Conservation (phyloP, 2,113 vertebrate species). For the Pogona vitticeps region DNA sequence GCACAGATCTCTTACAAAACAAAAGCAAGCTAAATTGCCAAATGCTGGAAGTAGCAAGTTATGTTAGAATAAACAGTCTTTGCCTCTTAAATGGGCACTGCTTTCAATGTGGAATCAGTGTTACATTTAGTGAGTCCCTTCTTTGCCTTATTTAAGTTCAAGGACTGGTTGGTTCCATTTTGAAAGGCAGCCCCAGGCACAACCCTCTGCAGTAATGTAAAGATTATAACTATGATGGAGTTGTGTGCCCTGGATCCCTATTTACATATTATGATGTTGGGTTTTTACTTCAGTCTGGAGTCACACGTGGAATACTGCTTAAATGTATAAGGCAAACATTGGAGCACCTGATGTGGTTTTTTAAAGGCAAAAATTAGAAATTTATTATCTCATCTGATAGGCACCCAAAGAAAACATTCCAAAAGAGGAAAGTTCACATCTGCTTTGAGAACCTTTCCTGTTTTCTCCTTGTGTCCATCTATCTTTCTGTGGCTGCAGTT, state of each 20-base stretch:
- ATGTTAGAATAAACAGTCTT: no score
- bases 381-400: background rate
- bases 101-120: no score
- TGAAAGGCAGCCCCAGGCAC: background rate
- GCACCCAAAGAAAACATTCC: background rate
- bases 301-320: background rate
- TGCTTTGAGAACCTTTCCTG: background rate
- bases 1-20: no score
- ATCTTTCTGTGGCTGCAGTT: background rate
- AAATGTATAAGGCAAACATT: background rate
- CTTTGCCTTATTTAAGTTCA: no score
- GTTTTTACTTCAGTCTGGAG: background rate
- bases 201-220: background rate
- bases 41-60: no score
- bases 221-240: background rate
- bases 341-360: background rate
- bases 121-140: no score
- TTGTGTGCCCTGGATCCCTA: background rate
- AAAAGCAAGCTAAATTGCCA: no score
- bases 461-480: background rate
- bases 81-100: no score
- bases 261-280: background rate
- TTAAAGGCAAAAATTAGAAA: background rate
- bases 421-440: constrained; percentile 9
- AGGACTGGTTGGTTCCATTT: no score